Evolutionary conservation across 1,140 invertebrate species (phyloP).

Genomic region (Atta cephalotes): DNA sequence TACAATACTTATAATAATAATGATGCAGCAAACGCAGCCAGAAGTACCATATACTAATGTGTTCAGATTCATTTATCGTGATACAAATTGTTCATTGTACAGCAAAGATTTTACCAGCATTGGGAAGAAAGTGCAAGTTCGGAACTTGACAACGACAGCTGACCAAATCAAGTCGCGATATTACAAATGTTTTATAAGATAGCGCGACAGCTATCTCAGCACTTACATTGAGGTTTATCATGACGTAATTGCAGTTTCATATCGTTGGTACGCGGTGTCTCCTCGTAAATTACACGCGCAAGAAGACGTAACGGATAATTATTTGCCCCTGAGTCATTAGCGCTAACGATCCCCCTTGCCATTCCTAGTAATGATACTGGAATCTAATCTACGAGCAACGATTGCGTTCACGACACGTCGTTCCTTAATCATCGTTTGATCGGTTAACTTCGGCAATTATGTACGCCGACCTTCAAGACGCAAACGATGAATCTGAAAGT

Average conservation of each 20-base stretch:
- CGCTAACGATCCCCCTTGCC: conserved; percentile 56
- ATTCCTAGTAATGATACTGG: not conserved
- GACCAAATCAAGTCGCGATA: conserved; percentile 5
- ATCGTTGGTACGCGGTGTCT: conserved; percentile 18
- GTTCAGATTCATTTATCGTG: not conserved
- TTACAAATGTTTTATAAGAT: conserved; percentile 25
- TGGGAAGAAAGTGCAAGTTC: not conserved
- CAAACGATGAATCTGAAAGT: not conserved
- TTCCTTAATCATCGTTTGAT: conserved; percentile 50
- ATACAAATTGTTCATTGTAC: not conserved
- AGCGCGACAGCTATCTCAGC: not conserved
- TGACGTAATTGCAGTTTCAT: conserved; percentile 61
- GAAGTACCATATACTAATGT: no score
- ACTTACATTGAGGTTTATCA: conserved; percentile 24
- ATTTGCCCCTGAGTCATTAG: conserved; percentile 61
- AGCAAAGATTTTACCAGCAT: not conserved
- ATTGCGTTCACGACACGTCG: conserved; percentile 13
- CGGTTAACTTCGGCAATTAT: conserved; percentile 34
- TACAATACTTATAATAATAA: conserved; percentile 6
- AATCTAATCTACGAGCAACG: conserved; percentile 34
- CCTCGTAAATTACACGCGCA: conserved; percentile 50
- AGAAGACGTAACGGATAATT: conserved; percentile 61
- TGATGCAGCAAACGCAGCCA: no score
- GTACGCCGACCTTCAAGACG: not conserved
- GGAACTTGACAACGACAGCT: not conserved